phyloP scores from a whole-genome alignment of 2,797 vertebrate species.

The Fundulus diaphanus region DNA sequence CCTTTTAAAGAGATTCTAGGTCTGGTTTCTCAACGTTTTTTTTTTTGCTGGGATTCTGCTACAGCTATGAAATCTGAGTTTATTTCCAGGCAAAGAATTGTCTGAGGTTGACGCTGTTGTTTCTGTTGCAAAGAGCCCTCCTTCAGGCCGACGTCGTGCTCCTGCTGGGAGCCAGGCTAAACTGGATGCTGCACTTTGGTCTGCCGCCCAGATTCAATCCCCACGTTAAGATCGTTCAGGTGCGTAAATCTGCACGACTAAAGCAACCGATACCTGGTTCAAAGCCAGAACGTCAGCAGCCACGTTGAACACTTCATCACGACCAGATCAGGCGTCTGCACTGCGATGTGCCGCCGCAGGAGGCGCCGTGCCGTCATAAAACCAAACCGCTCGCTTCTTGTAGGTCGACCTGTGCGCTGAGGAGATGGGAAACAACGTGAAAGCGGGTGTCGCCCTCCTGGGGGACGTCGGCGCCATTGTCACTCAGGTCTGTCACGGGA shows the following conservation, averaged over 20 bases:
- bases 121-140: constrained; percentile 84
- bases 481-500: constrained; percentile 77
- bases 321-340: too few species aligned
- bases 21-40: too few species aligned
- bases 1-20: background rate
- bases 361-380: background rate
- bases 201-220: constrained; percentile 90
- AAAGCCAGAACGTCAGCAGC: background rate
- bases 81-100: background rate
- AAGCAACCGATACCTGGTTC: background rate
- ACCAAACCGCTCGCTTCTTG: constrained; percentile 15
- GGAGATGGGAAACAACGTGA: constrained; percentile 96
- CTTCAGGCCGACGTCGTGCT: constrained; percentile 91
- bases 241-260: constrained; percentile 51
- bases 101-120: background rate
- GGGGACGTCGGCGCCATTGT: constrained; percentile 89
- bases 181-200: constrained; percentile 99
- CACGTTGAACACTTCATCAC: background rate
- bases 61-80: background rate
- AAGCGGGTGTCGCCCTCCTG: constrained; percentile 85
- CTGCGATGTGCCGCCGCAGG: background rate
- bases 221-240: constrained; percentile 93
- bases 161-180: constrained; percentile 93
- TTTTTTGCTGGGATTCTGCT: background rate
- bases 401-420: constrained; percentile 96